Evolutionary conservation across 2,888 invertebrate genomes (phyloP).

Genomic region (Antheraea assamensis): DNA sequence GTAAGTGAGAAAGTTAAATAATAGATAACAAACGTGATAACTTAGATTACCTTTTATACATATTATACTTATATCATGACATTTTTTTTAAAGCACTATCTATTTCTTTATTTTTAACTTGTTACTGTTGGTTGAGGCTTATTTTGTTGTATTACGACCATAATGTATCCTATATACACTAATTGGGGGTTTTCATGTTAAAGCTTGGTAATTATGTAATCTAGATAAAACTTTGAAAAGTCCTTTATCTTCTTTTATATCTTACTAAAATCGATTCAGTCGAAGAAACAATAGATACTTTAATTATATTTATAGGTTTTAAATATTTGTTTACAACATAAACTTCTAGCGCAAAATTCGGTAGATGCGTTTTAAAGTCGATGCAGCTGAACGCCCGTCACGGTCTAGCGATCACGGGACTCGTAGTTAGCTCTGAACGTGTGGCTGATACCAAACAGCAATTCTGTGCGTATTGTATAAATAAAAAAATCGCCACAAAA

Average conservation of each 20-base stretch:
- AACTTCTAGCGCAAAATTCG: slow-evolving; percentile 38
- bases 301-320: neutral
- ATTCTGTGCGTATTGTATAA: slow-evolving; percentile 21
- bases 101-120: too few species aligned
- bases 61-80: too few species aligned
- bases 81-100: too few species aligned
- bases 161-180: too few species aligned
- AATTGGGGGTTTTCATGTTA: too few species aligned
- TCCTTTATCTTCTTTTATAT: too few species aligned
- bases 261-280: too few species aligned
- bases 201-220: too few species aligned
- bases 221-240: too few species aligned
- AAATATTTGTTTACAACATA: neutral
- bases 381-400: slow-evolving; percentile 56
- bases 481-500: neutral
- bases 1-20: neutral
- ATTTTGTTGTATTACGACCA: too few species aligned
- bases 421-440: slow-evolving; percentile 53
- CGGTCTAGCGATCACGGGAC: slow-evolving; percentile 69
- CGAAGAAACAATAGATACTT: too few species aligned
- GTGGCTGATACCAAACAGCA: slow-evolving; percentile 66
- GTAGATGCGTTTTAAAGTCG: slow-evolving; percentile 55
- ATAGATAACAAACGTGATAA: neutral
- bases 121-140: too few species aligned
- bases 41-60: neutral